A percentile compares a stretch with the other conserved stretches of the same genome.
Conservation (phyloP, 2,797 vertebrate species). For the Molossus molossus region DNA sequence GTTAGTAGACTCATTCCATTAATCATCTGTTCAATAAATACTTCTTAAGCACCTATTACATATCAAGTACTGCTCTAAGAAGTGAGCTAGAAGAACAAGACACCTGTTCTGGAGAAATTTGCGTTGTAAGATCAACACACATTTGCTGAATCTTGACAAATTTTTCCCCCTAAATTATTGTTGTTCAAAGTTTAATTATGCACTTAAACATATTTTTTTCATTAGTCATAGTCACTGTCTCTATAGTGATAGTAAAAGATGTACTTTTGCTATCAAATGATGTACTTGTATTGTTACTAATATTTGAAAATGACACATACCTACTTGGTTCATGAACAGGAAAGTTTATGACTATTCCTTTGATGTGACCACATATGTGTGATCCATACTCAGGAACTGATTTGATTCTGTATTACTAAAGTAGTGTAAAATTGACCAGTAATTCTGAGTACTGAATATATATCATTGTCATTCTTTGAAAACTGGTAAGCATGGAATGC, state of each 20-base stretch:
- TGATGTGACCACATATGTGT: background rate
- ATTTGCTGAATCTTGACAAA: background rate
- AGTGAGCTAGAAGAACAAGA: background rate
- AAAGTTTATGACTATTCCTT: background rate
- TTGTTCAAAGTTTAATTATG: background rate
- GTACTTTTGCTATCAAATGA: too few species aligned
- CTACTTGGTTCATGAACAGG: background rate
- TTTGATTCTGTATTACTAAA: background rate
- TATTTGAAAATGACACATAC: background rate
- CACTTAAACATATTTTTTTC: background rate
- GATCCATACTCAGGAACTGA: background rate
- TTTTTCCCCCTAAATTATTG: background rate
- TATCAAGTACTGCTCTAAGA: background rate
- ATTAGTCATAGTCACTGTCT: background rate
- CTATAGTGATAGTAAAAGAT: background rate
- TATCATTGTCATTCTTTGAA: slow-evolving; percentile 47
- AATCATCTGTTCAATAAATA: background rate
- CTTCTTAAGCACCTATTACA: background rate
- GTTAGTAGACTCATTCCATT: background rate
- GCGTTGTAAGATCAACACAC: background rate
- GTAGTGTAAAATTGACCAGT: background rate
- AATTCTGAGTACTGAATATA: background rate
- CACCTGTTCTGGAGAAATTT: background rate
- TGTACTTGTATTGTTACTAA: background rate
- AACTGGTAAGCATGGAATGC: background rate